Percentiles rank a stretch among this genome's conserved stretches.
Conservation (phyloP, 2,797 vertebrate genomes). For the Cossypha niveicapilla region DNA sequence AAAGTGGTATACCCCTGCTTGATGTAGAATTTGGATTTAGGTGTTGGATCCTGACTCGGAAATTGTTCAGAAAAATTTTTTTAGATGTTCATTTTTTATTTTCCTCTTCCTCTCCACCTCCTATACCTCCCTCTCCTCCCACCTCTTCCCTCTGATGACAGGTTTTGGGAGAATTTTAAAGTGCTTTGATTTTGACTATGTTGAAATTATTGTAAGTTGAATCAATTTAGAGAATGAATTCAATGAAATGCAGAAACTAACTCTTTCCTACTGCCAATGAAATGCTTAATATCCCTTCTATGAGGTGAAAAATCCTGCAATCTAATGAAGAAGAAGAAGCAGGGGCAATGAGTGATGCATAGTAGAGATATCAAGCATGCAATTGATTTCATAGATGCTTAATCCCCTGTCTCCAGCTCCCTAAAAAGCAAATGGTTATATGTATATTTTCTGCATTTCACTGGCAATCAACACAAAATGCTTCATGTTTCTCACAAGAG, state of each 20-base stretch:
- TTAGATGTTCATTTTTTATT: not conserved
- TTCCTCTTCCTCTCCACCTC: not conserved
- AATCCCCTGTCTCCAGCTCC: not conserved
- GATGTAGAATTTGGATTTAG: not conserved
- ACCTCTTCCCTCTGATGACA: accelerated
- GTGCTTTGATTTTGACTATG: not conserved
- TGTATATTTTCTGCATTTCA: not conserved
- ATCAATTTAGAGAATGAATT: not conserved
- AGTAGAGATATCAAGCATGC: not conserved
- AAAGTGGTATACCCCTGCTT: not conserved
- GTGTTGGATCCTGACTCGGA: not conserved
- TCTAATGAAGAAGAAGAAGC: not conserved
- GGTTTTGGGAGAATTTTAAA: not conserved
- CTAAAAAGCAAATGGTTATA: not conserved
- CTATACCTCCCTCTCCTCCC: no score
- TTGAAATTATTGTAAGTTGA: not conserved
- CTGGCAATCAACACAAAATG: not conserved
- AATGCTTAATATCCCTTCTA: not conserved
- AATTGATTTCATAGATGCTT: not conserved
- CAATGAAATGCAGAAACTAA: not conserved
- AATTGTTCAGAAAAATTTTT: not conserved
- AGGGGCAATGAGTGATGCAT: not conserved
- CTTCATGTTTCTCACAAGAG: not conserved
- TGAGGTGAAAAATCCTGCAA: not conserved
- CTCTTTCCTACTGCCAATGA: not conserved